These are phyloP conservation scores for Musca vetustissima DNA, from an alignment of 1,140 invertebrate genomes.

Conservation along the genomic window DNA sequence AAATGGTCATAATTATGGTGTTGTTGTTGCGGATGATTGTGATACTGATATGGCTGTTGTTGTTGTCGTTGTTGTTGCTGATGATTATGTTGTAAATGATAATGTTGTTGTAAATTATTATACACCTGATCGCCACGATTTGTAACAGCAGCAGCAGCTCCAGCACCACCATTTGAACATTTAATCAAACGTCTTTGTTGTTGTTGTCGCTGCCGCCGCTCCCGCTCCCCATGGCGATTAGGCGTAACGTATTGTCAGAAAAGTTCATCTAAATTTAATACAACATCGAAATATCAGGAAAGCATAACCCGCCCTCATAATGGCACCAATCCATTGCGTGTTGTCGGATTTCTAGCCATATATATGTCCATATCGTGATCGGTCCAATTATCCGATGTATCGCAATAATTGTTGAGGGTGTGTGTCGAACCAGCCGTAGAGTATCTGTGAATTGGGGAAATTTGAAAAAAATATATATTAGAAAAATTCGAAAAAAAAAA, in stretches of 20 bases:
- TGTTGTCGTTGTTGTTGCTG: slow-evolving; percentile 17
- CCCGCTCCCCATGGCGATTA: slow-evolving; percentile 26
- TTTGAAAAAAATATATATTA: too few relatives aligned
- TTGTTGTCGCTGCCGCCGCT: slow-evolving; percentile 25
- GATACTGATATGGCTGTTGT: slow-evolving; percentile 37
- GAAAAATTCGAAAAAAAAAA: too few relatives aligned
- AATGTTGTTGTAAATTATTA: slow-evolving; percentile 4
- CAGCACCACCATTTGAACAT: neutral
- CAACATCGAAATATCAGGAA: slow-evolving; percentile 56
- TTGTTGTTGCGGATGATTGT: slow-evolving; percentile 45
- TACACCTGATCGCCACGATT: too few relatives aligned
- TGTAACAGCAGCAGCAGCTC: neutral
- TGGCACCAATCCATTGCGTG: slow-evolving; percentile 79
- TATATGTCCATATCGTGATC: slow-evolving; percentile 96
- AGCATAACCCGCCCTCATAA: slow-evolving; percentile 64
- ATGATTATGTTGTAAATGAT: slow-evolving; percentile 1
- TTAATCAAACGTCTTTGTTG: slow-evolving; percentile 33
- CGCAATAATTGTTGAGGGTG: slow-evolving; percentile 81
- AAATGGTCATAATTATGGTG: slow-evolving; percentile 33
- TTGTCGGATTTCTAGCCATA: slow-evolving; percentile 86
- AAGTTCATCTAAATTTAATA: slow-evolving; percentile 55
- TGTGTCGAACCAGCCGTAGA: slow-evolving; percentile 73
- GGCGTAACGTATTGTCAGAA: slow-evolving; percentile 55
- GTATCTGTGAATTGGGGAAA: slow-evolving; percentile 57
- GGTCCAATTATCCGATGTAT: slow-evolving; percentile 90